These are phyloP conservation scores for Dryococelus australis DNA, from an alignment of 2,888 invertebrate genomes.

Conservation along the genomic window DNA sequence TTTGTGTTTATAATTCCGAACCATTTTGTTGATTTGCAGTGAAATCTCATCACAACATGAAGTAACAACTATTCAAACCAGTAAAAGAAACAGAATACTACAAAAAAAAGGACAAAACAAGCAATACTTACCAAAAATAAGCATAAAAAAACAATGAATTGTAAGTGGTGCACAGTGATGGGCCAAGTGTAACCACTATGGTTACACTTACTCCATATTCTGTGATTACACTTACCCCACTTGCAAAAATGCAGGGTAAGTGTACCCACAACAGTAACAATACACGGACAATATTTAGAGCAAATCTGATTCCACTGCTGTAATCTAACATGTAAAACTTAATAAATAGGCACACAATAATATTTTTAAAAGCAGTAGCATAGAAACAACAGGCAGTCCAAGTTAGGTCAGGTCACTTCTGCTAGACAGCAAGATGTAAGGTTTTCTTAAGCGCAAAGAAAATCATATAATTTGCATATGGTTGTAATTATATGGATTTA, in stretches of 20 bases:
- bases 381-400: too few species aligned
- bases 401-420: too few species aligned
- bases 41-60: neutral
- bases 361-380: too few species aligned
- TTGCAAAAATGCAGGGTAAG: neutral
- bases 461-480: too few species aligned
- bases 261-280: neutral
- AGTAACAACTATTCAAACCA: neutral
- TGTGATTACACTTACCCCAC: constrained; percentile 26
- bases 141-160: neutral
- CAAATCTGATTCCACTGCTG: neutral
- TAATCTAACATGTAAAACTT: neutral
- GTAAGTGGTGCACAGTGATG: neutral
- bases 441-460: too few species aligned
- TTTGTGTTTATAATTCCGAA: constrained; percentile 12
- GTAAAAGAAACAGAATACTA: neutral
- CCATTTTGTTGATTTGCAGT: neutral
- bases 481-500: too few species aligned
- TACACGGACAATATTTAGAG: neutral
- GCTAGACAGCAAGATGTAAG: too few species aligned
- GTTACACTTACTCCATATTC: constrained; percentile 20
- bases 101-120: neutral
- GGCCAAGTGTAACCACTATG: constrained; percentile 28
- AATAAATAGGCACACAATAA: too few species aligned
- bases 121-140: neutral